Conservation (phyloP, 2,888 invertebrate species). For the Pycnomerus fuliginosus region DNA sequence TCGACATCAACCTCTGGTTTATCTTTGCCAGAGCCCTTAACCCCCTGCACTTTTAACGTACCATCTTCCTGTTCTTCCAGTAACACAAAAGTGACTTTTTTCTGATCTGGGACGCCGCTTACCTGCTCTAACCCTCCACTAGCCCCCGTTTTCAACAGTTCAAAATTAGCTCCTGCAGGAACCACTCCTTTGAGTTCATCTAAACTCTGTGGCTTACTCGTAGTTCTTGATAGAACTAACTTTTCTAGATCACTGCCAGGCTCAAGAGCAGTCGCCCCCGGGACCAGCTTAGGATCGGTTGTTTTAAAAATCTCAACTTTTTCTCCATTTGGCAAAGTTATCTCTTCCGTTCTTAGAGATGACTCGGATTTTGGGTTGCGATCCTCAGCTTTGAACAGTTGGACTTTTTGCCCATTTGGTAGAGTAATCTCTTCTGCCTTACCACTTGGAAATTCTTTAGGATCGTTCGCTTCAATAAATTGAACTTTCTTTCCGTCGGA, state of each 20-base stretch:
- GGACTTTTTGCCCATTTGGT: constrained; percentile 71
- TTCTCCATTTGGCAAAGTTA: constrained; percentile 47
- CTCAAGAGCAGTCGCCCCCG: constrained; percentile 56
- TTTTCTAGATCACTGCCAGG: constrained; percentile 46
- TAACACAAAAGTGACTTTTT: constrained; percentile 84
- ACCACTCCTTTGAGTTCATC: constrained; percentile 78
- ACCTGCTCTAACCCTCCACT: constrained; percentile 73
- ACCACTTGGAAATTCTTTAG: constrained; percentile 58
- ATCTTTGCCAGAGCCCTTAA: constrained; percentile 73
- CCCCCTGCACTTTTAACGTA: constrained; percentile 80
- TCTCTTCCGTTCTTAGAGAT: constrained; percentile 39
- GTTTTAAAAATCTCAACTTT: constrained; percentile 57
- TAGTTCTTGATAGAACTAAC: constrained; percentile 47
- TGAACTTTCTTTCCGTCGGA: constrained; percentile 76
- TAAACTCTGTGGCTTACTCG: constrained; percentile 63
- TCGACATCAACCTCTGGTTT: constrained; percentile 76
- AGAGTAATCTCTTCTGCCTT: constrained; percentile 44
- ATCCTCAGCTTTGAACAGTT: constrained; percentile 58
- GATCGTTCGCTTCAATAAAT: constrained; percentile 54
- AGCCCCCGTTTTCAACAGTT: constrained; percentile 74
- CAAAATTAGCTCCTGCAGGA: constrained; percentile 77
- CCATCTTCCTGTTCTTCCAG: constrained; percentile 85
- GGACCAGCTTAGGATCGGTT: constrained; percentile 64
- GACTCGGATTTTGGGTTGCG: constrained; percentile 21
- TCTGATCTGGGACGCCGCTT: constrained; percentile 63